Base-by-base conservation (phyloP, 1,140 invertebrate species). In the Epicauta chinensis region DNA sequence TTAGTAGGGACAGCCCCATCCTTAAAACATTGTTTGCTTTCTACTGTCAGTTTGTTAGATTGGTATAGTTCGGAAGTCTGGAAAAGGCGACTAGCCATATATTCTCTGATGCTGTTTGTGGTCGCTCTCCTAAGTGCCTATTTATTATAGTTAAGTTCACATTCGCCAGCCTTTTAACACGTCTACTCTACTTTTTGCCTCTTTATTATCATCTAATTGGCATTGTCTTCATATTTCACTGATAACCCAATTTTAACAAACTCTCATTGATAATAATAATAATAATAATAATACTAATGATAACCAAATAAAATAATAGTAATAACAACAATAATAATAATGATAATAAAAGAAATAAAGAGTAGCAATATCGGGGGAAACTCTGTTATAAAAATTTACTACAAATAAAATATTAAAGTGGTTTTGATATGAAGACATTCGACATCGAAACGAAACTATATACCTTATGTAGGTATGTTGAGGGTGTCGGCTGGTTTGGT, bases 41-140 rank as follows among this genome's bases (percentile, higher is more conserved):
- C 58, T 62, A 56, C 56, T 58, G 56, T 55, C 53, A 55, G 43
- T 17, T 47, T 48, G 59, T 30, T 35, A 55, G 53, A 55, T 55
- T 37, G 39, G 53, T 37, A 40, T 41, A 51, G 34, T 44, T 51
- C 48, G 40, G 34, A 42, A 39, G 23, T 32, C 34, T 17, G 41
- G 36, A 40, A 37, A 32, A 32, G 31, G 45, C 40, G 36, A 46
- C 34, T 55, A 16, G 42, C 42, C 43, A 55, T 55, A 55, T 55
- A 46, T 60, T 52, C n/a, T n/a, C 52, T 53, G 55, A 53, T 51
- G 57, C 44, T 61, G 59, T 65, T 65, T 65, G 65, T 55, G 65
- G 65, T 64, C 62, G 56, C 57, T 56, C 56, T 35, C 57, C 61
- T 67, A 67, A 67, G 65, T 67, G 65, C 60, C 65, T 62, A 60